Evolutionary conservation across 2,888 invertebrate genomes (phyloP), one percentile per base, ranked within the genome.

Genomic region (Acanthosepion esculentum): DNA sequence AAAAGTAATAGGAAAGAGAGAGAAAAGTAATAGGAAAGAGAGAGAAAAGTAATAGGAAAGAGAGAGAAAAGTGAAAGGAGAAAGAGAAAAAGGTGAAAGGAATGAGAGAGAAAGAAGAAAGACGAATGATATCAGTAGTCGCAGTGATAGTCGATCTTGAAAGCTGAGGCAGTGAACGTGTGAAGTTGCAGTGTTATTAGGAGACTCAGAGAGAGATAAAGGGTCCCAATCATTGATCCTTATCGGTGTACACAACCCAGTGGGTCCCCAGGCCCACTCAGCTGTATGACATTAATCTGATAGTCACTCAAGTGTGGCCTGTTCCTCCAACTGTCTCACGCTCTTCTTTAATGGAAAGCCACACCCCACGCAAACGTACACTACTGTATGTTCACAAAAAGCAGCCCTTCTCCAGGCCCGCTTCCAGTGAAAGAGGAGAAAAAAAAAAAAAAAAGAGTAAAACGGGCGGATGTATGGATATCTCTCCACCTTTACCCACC

Each of bases 181-280:
- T 78, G 78, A 78, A 78, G 78, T 78, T n/a, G 78, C 78, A 59
- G n/a, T 78, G n/a, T 78, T 78, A n/a, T n/a, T 78, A n/a, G 78
- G 78, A 78, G 78, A 78, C 78, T n/a, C n/a, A 33, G 6, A n/a
- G 78, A n/a, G 78, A 78, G 78, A 78, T 78, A 33, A 78, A 78
- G 78, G 78, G 78, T 33, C 78, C 78, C 78, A 78, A 78, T 78
- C 78, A 78, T 15, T 78, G 78, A 78, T 78, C 78, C 78, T 78
- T 78, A 78, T 78, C 78, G 78, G 78, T 33, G 78, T 78, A 78
- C 78, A 78, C 78, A 78, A 33, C n/a, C 78, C n/a, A 78, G 78
- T 78, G n/a, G n/a, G 78, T 78, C 78, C 78, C 78, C 78, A 18
- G 78, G 78, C 78, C 78, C 78, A 78, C 78, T 78, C 78, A 33